Evolutionary conservation across 2,113 vertebrate species (phyloP), one percentile per base, ranked within the genome.

Genomic region (Lepisosteus oculatus): DNA sequence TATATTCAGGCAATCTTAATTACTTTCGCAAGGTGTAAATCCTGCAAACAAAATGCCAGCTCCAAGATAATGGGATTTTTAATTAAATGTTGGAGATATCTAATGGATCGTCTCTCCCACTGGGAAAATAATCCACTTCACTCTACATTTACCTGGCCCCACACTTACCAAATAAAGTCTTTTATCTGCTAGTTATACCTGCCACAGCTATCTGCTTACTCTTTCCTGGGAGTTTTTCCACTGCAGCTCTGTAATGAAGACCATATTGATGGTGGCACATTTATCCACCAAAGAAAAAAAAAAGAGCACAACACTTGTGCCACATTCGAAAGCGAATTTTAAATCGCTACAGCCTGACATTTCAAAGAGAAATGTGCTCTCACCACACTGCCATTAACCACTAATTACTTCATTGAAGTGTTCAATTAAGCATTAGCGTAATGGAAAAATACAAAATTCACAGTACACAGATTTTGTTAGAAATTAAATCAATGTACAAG

Each of bases 71-170:
- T n/a, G 55, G 62, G 62, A 68, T 72, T 69, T 72, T 70, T 73
- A 66, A 64, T 75, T 73, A 73, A 44, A 13, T 62, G 56, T n/a
- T 59, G 54, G 17, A 57, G 51, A 44, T 61, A 76, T 76, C 71
- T 44, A 71, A 68, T 69, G 64, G 72, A 61, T 15, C 70, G 73
- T 54, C 73, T 65, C 61, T 72, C 77, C 56, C 43, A 64, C 7
- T 14, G 59, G 51, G 65, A 42, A 45, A 54, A 61, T 61, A 66
- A 79, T 74, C 55, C 68, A 56, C 61, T 59, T 67, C 45, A 75
- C 64, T 61, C 56, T 59, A 68, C 54, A 55, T 59, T 67, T 55
- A 75, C 64, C 55, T 45, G 54, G 65, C 54, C 62, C 61, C 41
- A 63, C 61, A 51, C n/a, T 55, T 54, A 61, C 55, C 51, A 56